phyloP scores from a whole-genome alignment of 2,888 invertebrate genomes.

The Invenusta paracnida region DNA sequence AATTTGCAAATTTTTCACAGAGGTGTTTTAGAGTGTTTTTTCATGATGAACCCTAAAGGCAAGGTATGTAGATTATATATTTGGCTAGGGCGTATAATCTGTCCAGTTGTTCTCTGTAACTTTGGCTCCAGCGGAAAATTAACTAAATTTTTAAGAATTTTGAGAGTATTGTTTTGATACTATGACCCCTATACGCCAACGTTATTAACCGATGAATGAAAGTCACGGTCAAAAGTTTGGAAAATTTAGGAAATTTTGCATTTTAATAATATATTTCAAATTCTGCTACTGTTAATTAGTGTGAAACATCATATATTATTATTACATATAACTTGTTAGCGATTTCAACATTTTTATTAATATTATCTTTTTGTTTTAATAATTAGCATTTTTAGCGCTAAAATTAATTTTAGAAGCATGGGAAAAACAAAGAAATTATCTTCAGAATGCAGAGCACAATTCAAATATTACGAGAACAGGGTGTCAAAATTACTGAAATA shows the following conservation, averaged over 20 bases:
- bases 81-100: too few relatives aligned
- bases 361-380: background rate
- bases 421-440: constrained; percentile 18
- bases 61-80: too few relatives aligned
- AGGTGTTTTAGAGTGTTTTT: too few relatives aligned
- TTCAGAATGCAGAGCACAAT: constrained; percentile 3
- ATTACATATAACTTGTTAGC: background rate
- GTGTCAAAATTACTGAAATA: background rate
- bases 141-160: too few relatives aligned
- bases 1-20: too few relatives aligned
- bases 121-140: too few relatives aligned
- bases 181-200: too few relatives aligned
- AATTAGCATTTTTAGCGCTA: background rate
- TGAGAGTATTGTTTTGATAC: too few relatives aligned
- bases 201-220: too few relatives aligned
- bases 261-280: background rate
- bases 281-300: background rate
- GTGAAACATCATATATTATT: background rate
- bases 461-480: background rate
- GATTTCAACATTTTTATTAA: background rate
- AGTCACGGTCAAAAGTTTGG: background rate
- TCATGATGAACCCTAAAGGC: too few relatives aligned
- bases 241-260: background rate
- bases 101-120: too few relatives aligned
- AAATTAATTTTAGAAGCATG: background rate